Percentiles rank a stretch among this genome's conserved stretches.
phyloP scores from a whole-genome alignment of 30 jellyfish, hydroid and myxozoan species.

The Morbakka virulenta region DNA sequence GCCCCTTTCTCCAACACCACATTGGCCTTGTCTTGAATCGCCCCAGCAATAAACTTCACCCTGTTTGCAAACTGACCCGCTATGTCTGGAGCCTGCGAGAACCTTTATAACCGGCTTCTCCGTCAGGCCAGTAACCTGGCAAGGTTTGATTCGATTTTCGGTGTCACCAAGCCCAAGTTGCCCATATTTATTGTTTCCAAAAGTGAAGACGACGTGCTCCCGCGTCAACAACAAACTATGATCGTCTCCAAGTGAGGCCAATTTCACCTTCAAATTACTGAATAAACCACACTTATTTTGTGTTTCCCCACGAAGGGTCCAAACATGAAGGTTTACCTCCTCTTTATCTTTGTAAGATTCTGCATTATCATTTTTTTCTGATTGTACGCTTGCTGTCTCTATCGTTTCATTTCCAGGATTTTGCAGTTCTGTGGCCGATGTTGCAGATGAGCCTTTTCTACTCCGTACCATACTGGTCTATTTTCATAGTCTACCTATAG shows the following conservation, averaged over 20 bases:
- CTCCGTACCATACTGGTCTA: too few relatives aligned
- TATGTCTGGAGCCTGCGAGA: conserved; percentile 87
- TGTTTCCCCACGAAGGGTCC: not conserved
- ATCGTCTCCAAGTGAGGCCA: conserved; percentile 82
- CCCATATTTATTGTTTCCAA: conserved; percentile 81
- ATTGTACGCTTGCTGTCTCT: too few relatives aligned
- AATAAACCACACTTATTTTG: not conserved
- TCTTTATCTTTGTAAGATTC: too few relatives aligned
- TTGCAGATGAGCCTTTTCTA: too few relatives aligned
- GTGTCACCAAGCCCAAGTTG: conserved; percentile 96
- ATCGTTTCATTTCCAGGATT: too few relatives aligned
- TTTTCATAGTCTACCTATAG: too few relatives aligned
- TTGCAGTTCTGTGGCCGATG: too few relatives aligned
- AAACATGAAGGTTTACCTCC: not conserved
- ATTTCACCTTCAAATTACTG: conserved; percentile 46
- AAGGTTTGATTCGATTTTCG: conserved; percentile 40
- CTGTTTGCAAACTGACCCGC: conserved; percentile 59
- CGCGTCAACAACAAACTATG: conserved; percentile 66
- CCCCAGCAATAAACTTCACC: conserved; percentile 96
- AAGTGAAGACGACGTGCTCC: conserved; percentile 53
- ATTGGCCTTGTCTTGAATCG: conserved; percentile 95
- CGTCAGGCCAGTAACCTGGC: conserved; percentile 30
- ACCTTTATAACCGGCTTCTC: conserved; percentile 45
- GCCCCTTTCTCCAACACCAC: conserved; percentile 94
- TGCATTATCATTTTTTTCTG: too few relatives aligned